phyloP scores from a whole-genome alignment of 1,140 invertebrate genomes.

The Drosophila ficusphila region DNA sequence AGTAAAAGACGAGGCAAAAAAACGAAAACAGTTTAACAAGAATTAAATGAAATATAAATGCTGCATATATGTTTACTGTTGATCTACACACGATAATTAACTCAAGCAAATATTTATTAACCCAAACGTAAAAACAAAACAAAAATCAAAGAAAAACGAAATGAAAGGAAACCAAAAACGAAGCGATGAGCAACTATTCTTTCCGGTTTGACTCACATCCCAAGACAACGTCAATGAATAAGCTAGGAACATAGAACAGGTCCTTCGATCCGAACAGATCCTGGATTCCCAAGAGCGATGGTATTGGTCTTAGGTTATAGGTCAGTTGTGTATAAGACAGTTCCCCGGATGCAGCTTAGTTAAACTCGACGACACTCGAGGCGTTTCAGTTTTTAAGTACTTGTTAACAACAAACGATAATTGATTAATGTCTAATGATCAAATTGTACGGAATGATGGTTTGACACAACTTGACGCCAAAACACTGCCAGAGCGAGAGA shows the following conservation, averaged over 20 bases:
- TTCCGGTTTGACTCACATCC: slow-evolving; percentile 21
- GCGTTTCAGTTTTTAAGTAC: slow-evolving; percentile 60
- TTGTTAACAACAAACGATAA: slow-evolving; percentile 57
- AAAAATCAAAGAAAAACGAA: slow-evolving; percentile 19
- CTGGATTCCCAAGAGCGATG: slow-evolving; percentile 1
- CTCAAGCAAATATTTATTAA: slow-evolving; percentile 66
- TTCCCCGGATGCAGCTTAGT: slow-evolving; percentile 27
- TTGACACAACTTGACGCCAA: slow-evolving; percentile 84
- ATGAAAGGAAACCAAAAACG: slow-evolving; percentile 13
- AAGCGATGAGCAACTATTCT: slow-evolving; percentile 17
- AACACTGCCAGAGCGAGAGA: slow-evolving; percentile 83
- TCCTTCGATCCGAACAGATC: slow-evolving; percentile 4
- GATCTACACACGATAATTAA: slow-evolving; percentile 55
- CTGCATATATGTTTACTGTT: slow-evolving; percentile 79
- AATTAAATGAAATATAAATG: slow-evolving; percentile 70
- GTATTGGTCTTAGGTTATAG: slow-evolving; percentile 29
- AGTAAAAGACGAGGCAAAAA: slow-evolving; percentile 26
- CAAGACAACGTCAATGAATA: slow-evolving; percentile 25
- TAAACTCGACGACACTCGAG: slow-evolving; percentile 17
- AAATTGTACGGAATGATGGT: slow-evolving; percentile 82
- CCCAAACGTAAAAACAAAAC: slow-evolving; percentile 22
- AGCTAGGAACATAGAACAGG: slow-evolving; percentile 10
- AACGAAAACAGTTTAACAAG: slow-evolving; percentile 51
- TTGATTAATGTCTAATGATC: slow-evolving; percentile 55
- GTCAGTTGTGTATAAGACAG: slow-evolving; percentile 34